Percentiles rank a stretch among this genome's conserved stretches.
Conservation (phyloP, 2,113 vertebrate species). For the Aegypius monachus region DNA sequence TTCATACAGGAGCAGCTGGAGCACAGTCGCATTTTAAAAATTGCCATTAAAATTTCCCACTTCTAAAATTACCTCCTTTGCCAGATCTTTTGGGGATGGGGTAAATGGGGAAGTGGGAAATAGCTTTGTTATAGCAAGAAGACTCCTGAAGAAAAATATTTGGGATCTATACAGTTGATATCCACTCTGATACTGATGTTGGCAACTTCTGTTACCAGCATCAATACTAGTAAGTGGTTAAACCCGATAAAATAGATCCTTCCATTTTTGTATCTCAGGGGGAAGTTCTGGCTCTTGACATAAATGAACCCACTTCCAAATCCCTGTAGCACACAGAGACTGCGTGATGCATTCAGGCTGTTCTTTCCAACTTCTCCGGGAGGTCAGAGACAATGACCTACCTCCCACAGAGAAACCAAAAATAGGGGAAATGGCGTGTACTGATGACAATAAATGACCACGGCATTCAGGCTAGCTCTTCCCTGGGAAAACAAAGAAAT, state of each 20-base stretch:
- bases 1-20: background rate
- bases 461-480: background rate
- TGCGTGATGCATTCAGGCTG: accelerated
- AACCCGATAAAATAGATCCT: background rate
- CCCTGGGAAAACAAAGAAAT: background rate
- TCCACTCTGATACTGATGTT: background rate
- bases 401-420: background rate
- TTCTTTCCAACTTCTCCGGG: background rate
- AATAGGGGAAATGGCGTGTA: accelerated
- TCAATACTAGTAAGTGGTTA: background rate
- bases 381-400: background rate
- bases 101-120: background rate
- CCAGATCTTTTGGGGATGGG: background rate
- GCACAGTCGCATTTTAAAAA: background rate
- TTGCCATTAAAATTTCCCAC: background rate
- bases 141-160: background rate
- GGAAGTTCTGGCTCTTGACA: background rate
- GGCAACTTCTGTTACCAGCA: background rate
- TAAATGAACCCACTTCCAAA: background rate
- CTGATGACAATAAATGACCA: accelerated
- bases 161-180: background rate
- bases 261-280: background rate
- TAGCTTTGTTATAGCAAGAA: background rate
- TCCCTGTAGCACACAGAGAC: background rate
- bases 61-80: background rate